phyloP scores from a whole-genome alignment of 2,113 vertebrate species.

The Labeo rohita region DNA sequence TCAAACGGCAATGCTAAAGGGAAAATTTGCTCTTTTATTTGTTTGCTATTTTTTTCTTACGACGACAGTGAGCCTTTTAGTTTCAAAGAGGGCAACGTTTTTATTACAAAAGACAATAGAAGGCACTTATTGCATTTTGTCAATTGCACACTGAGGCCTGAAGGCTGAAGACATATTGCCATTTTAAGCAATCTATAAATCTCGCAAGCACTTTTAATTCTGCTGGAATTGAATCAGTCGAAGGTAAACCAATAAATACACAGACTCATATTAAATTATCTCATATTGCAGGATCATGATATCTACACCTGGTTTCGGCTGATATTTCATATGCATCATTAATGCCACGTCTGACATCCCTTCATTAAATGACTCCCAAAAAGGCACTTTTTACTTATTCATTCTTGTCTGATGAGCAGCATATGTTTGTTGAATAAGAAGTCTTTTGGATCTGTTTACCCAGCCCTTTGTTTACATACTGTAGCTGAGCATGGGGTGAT shows the following conservation, averaged over 20 bases:
- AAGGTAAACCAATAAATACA: conserved; percentile 33
- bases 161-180: conserved; percentile 27
- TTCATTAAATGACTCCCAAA: conserved; percentile 18
- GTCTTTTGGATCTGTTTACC: conserved; percentile 30
- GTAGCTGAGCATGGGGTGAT: conserved; percentile 37
- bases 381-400: conserved; percentile 7
- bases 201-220: conserved; percentile 30
- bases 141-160: conserved; percentile 10
- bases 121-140: conserved; percentile 22
- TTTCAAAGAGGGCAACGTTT: conserved; percentile 3
- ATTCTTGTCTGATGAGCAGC: not conserved
- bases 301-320: conserved; percentile 6
- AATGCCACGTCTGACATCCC: conserved; percentile 12
- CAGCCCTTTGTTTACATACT: conserved; percentile 41
- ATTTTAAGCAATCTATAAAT: conserved; percentile 16
- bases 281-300: conserved; percentile 12
- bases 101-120: conserved; percentile 22
- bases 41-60: not conserved
- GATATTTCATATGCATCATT: conserved; percentile 19
- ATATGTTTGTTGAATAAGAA: conserved; percentile 35
- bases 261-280: conserved; percentile 1
- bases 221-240: conserved; percentile 13
- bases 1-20: not conserved
- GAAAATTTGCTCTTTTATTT: not conserved
- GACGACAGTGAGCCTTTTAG: not conserved